Conservation (phyloP, 2,888 invertebrate genomes). For the Chrysolina americana region DNA sequence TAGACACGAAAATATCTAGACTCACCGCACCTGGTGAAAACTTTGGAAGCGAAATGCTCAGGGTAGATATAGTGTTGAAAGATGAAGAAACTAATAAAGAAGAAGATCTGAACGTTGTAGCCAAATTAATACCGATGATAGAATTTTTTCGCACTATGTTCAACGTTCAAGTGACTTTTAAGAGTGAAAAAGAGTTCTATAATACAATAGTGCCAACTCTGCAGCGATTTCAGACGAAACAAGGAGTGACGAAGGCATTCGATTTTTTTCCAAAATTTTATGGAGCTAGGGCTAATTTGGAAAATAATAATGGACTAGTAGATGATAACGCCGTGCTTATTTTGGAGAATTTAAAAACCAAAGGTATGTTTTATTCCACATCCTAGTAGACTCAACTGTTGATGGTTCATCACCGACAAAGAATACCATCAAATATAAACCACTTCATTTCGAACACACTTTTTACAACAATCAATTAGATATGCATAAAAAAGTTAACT, state of each 20-base stretch:
- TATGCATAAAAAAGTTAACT: too few species aligned
- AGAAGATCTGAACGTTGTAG: slow-evolving; percentile 62
- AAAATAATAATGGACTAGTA: slow-evolving; percentile 57
- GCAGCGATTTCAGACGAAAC: slow-evolving; percentile 67
- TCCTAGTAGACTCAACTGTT: too few species aligned
- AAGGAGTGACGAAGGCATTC: slow-evolving; percentile 64
- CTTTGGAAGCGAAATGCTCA: slow-evolving; percentile 73
- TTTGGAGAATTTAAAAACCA: slow-evolving; percentile 69
- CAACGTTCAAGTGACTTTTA: slow-evolving; percentile 70
- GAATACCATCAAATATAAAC: too few species aligned
- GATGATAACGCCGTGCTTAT: slow-evolving; percentile 72
- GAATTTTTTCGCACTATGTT: slow-evolving; percentile 66
- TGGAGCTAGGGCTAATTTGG: slow-evolving; percentile 56
- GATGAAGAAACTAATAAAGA: slow-evolving; percentile 8
- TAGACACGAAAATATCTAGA: slow-evolving; percentile 55
- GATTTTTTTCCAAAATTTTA: slow-evolving; percentile 63
- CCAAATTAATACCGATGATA: slow-evolving; percentile 42
- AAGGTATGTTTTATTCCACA: slow-evolving; percentile 26
- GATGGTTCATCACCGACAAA: too few species aligned
- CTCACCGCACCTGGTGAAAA: slow-evolving; percentile 73
- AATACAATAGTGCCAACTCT: slow-evolving; percentile 69
- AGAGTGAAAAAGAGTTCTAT: slow-evolving; percentile 72
- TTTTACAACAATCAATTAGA: too few species aligned
- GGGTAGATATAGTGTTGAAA: slow-evolving; percentile 50
- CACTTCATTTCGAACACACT: too few species aligned